These are phyloP conservation scores for Calameuta pallipes DNA, from an alignment of 2,888 invertebrate genomes.

Conservation along the genomic window DNA sequence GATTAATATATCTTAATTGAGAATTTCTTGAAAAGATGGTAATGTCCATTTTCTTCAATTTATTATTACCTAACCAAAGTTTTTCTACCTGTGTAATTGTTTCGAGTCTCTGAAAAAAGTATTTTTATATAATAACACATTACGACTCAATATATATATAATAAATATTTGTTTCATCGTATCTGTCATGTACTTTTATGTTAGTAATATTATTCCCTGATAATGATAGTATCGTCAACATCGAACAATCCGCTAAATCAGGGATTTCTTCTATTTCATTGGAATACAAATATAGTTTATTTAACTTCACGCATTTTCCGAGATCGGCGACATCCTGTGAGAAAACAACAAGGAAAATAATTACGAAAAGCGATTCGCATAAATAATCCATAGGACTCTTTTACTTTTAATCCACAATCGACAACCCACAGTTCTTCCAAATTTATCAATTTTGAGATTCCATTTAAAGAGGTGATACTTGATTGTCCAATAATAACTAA, in stretches of 20 bases:
- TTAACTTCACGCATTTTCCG: conserved; percentile 25
- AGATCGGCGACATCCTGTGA: conserved; percentile 34
- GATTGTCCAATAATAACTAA: conserved; percentile 41
- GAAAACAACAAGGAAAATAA: neutral
- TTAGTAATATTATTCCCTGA: conserved; percentile 37
- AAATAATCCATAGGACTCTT: neutral
- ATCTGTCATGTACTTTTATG: conserved; percentile 25
- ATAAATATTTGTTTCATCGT: neutral
- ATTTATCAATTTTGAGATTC: conserved; percentile 32
- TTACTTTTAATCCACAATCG: conserved; percentile 41
- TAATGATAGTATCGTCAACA: conserved; percentile 31
- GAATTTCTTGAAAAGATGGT: conserved; percentile 28
- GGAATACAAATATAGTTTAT: conserved; percentile 42
- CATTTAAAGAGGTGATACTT: conserved; percentile 26
- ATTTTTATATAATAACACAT: no score
- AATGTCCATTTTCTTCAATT: conserved; percentile 27
- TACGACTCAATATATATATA: neutral
- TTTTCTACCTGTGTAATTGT: conserved; percentile 28
- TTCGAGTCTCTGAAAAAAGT: conserved; percentile 29
- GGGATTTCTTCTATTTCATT: conserved; percentile 38
- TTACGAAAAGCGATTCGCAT: neutral
- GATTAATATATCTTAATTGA: conserved; percentile 31
- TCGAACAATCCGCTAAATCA: conserved; percentile 24
- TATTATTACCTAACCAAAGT: conserved; percentile 41
- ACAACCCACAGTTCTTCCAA: conserved; percentile 45